Evolutionary conservation across 2,797 vertebrate species (phyloP), one percentile per base, ranked within the genome.

Genomic region (Cossypha heuglini): DNA sequence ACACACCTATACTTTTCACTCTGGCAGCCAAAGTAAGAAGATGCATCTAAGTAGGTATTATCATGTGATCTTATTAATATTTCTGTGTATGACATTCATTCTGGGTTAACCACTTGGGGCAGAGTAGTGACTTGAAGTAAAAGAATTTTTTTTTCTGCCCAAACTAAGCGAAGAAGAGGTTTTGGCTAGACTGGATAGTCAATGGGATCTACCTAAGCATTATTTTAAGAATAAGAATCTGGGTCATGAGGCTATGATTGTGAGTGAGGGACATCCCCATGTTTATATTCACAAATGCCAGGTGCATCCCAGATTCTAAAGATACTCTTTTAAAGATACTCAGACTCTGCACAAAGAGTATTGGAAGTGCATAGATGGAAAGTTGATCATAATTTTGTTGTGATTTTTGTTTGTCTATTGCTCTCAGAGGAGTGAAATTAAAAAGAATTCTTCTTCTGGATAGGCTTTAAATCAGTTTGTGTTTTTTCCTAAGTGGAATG

Each of bases 391-490:
- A 57, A 54, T 67, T 90, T 83, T 74, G 31, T 64, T 86, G 48
- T 69, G 21, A 5, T 28, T 91, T 93, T 91, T 83, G 19, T 83
- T 96, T 77, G 43, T 5, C 9, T 91, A 24, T 77, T 90, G 48
- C 24, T 91, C 66, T 86, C 73, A 84, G 55, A 81, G 66, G 82
- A 88, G 33, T 33, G 33, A 94, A 92, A 88, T 80, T n/a, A 49
- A 84, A 82, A 92, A 38, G 6, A 55, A 90, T 88, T 89, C 26
- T 86, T 86, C 78, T 63, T 81, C 54, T 77, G 24, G 69, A 40
- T 88, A 81, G 45, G 37, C 54, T 91, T 93, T 90, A 88, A 93
- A 96, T 94, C 85, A 90, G 54, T 59, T 91, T 13, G 2, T 57
- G 33, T 68, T 86, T 62, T 73, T 93, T 95, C 63, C 43, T 86